Conservation (phyloP, 2,888 invertebrate genomes). For the Danaus chrysippus region DNA sequence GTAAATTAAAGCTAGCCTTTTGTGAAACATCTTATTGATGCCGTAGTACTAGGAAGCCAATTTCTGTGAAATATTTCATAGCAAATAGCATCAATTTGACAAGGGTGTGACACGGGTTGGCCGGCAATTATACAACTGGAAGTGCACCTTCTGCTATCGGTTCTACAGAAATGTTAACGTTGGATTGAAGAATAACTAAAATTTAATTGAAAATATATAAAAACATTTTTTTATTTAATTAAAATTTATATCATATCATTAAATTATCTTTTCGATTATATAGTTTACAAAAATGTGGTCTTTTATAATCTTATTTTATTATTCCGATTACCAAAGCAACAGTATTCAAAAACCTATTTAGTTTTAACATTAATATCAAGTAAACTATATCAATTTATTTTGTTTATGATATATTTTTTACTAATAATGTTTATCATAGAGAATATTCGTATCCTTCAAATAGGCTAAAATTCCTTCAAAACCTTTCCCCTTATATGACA, state of each 20-base stretch:
- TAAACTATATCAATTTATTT: no score
- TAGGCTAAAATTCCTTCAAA: background rate
- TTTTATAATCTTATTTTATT: no score
- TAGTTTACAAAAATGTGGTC: no score
- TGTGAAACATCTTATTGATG: constrained; percentile 18
- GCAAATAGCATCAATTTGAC: constrained; percentile 54
- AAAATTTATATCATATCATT: no score
- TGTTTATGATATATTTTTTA: no score
- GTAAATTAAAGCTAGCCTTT: constrained; percentile 5
- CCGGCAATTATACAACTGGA: constrained; percentile 54
- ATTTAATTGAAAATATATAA: background rate
- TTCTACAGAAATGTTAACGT: constrained; percentile 19
- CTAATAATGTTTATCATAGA: no score
- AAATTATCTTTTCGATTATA: no score
- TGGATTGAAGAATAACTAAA: constrained; percentile 10
- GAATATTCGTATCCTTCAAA: background rate
- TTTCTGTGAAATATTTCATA: constrained; percentile 47
- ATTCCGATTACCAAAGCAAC: no score
- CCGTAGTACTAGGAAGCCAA: constrained; percentile 36
- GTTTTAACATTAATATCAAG: no score
- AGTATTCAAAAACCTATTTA: no score
- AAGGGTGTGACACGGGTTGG: constrained; percentile 63
- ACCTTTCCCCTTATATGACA: background rate
- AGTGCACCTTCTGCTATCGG: constrained; percentile 23
- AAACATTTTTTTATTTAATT: no score